These are phyloP conservation scores for Sinopyrophorus schimmeli DNA, from an alignment of 2,888 invertebrate species.

Conservation along the genomic window DNA sequence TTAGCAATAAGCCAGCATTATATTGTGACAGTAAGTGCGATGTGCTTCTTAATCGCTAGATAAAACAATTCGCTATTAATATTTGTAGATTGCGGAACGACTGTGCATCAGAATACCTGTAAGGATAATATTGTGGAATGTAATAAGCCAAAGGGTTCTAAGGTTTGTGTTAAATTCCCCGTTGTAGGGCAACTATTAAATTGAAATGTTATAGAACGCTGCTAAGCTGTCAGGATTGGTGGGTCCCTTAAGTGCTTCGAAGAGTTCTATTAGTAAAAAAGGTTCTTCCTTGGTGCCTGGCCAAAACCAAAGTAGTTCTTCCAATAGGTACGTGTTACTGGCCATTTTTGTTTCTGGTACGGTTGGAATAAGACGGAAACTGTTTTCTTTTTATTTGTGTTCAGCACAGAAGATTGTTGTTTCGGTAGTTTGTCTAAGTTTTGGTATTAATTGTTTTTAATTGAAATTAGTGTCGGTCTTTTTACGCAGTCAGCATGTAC, in stretches of 20 bases:
- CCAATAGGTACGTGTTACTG: slow-evolving; percentile 52
- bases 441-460: too few species aligned
- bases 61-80: slow-evolving; percentile 6
- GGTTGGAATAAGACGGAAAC: too few species aligned
- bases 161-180: slow-evolving; percentile 55
- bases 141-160: slow-evolving; percentile 70
- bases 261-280: slow-evolving; percentile 51
- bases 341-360: too few species aligned
- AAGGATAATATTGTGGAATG: slow-evolving; percentile 88
- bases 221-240: slow-evolving; percentile 51
- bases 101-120: slow-evolving; percentile 84
- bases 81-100: slow-evolving; percentile 80
- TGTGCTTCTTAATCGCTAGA: neutral
- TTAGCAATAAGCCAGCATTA: slow-evolving; percentile 79
- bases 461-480: too few species aligned
- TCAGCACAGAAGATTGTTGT: too few species aligned
- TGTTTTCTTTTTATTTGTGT: slow-evolving; percentile 6
- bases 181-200: slow-evolving; percentile 8
- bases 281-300: slow-evolving; percentile 50
- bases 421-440: too few species aligned
- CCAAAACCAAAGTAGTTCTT: slow-evolving; percentile 47
- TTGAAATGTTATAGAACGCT: slow-evolving; percentile 47
- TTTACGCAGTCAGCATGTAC: too few species aligned
- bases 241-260: slow-evolving; percentile 50
- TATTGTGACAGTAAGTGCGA: slow-evolving; percentile 77